phyloP scores from a whole-genome alignment of 2,888 invertebrate genomes.

The Eubasilissa splendida region DNA sequence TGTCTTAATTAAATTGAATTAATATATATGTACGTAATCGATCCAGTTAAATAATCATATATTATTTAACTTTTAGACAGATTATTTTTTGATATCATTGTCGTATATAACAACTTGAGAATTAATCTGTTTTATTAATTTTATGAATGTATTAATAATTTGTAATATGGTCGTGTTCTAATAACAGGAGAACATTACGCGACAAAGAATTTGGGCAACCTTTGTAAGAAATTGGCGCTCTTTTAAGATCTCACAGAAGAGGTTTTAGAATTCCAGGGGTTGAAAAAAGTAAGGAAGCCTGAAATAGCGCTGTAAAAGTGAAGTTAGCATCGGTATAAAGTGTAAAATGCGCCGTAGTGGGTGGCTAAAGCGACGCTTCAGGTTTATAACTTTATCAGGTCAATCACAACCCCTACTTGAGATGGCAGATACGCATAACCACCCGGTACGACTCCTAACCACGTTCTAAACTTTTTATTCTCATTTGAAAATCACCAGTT shows the following conservation, averaged over 20 bases:
- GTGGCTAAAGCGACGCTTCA: slow-evolving; percentile 32
- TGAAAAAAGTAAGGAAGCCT: not conserved
- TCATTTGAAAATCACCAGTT: too few relatives aligned
- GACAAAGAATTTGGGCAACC: slow-evolving; percentile 2
- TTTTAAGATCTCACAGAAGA: too few relatives aligned
- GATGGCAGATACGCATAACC: slow-evolving; percentile 28
- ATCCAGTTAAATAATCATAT: too few relatives aligned
- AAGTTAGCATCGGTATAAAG: slow-evolving; percentile 36
- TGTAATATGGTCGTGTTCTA: too few relatives aligned
- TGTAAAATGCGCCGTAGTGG: slow-evolving; percentile 29
- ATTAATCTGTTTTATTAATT: too few relatives aligned
- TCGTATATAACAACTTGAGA: too few relatives aligned
- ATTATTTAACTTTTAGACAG: too few relatives aligned
- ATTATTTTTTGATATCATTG: too few relatives aligned
- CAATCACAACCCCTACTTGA: slow-evolving; percentile 33
- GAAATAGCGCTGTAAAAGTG: slow-evolving; percentile 23
- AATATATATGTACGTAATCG: too few relatives aligned
- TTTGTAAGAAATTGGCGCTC: not conserved
- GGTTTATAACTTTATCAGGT: slow-evolving; percentile 39
- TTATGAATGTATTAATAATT: too few relatives aligned
- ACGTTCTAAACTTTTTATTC: slow-evolving; percentile 14
- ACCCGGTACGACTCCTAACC: slow-evolving; percentile 24
- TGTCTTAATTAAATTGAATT: too few relatives aligned
- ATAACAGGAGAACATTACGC: not conserved
- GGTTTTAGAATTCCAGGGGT: slow-evolving; percentile 8